Evolutionary conservation across 2,797 vertebrate species (phyloP).

Genomic region (Mus caroli): DNA sequence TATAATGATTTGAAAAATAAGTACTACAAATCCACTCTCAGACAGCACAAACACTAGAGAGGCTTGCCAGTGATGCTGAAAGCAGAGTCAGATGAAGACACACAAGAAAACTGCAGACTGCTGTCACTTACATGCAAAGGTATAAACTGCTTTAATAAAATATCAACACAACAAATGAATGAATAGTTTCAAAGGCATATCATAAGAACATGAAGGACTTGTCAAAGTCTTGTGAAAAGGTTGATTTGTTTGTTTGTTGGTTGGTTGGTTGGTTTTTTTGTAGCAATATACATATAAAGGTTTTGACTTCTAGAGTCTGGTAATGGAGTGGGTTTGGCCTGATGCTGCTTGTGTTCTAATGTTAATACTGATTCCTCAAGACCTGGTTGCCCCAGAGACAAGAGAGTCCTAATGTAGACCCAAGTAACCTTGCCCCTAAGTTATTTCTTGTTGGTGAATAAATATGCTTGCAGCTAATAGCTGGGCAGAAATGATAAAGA

Average conservation of each 20-base stretch:
- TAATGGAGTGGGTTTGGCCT: background rate
- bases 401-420: background rate
- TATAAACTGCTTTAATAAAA: background rate
- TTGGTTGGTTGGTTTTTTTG: too few relatives aligned
- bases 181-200: background rate
- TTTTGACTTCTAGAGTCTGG: background rate
- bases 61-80: background rate
- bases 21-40: background rate
- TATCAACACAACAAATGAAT: background rate
- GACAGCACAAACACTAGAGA: background rate
- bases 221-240: background rate
- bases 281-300: background rate
- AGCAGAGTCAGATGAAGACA: background rate
- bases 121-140: background rate
- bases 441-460: background rate
- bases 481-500: background rate
- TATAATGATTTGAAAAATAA: conserved; percentile 21
- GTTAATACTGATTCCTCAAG: background rate
- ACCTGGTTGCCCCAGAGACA: background rate
- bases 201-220: background rate
- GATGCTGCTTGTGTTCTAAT: background rate
- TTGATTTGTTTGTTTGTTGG: too few relatives aligned
- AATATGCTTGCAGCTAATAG: background rate
- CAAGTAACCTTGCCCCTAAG: background rate
- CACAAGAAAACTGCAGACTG: background rate